Conservation (phyloP, 2,113 vertebrate genomes). For the Nansenia antarctica region DNA sequence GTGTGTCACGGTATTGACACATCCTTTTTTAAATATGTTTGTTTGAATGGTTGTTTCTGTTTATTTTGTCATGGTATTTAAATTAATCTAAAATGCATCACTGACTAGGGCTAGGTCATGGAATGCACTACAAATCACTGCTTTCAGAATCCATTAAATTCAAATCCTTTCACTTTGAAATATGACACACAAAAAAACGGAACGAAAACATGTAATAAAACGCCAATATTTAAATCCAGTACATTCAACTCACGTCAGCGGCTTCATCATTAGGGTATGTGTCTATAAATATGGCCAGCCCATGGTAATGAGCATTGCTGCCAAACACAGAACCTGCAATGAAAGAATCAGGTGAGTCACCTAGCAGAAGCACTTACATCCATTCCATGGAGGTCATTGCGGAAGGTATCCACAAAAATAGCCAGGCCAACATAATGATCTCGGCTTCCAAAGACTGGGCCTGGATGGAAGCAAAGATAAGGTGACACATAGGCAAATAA, state of each 20-base stretch:
- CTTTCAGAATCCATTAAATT: neutral
- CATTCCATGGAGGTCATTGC: slow-evolving; percentile 81
- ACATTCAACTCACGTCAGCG: slow-evolving; percentile 83
- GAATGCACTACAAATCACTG: too few relatives aligned
- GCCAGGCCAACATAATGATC: slow-evolving; percentile 78
- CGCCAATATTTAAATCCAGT: slow-evolving; percentile 35
- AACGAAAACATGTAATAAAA: too few relatives aligned
- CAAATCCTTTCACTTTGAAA: neutral
- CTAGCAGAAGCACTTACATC: slow-evolving; percentile 73
- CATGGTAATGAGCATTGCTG: slow-evolving; percentile 93
- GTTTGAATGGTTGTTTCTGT: too few relatives aligned
- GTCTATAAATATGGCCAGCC: slow-evolving; percentile 94
- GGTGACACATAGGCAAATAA: slow-evolving; percentile 42
- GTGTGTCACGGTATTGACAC: too few relatives aligned
- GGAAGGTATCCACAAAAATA: slow-evolving; percentile 81
- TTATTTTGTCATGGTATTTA: too few relatives aligned
- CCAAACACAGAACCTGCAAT: slow-evolving; percentile 91
- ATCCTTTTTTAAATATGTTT: too few relatives aligned
- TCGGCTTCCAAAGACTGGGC: slow-evolving; percentile 78
- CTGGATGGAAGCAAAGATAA: slow-evolving; percentile 75
- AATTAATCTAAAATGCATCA: too few relatives aligned
- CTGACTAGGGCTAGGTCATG: too few relatives aligned
- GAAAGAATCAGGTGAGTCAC: slow-evolving; percentile 59
- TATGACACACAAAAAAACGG: neutral
- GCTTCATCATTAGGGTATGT: slow-evolving; percentile 95